Percentiles rank a stretch among this genome's conserved stretches.
phyloP scores from a whole-genome alignment of 2,113 vertebrate species.

The Parus major region DNA sequence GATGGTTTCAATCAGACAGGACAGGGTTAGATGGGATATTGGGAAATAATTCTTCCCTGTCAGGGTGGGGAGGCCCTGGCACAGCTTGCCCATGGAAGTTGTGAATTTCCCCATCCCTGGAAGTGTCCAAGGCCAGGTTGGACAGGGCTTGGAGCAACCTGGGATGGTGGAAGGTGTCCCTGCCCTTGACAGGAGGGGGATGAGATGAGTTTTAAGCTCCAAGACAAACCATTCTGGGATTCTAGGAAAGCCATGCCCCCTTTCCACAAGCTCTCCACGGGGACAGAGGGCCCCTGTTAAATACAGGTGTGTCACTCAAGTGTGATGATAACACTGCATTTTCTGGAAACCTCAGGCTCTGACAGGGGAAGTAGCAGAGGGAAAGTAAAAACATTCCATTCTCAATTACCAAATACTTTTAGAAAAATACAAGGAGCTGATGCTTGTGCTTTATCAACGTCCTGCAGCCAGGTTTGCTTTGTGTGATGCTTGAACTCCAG shows the following conservation, averaged over 20 bases:
- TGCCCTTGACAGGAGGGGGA: background rate
- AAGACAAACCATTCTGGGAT: background rate
- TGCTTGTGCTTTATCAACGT: background rate
- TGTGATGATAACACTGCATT: background rate
- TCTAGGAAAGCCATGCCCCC: background rate
- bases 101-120: background rate
- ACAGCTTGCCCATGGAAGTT: rapidly evolving
- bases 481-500: background rate
- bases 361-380: background rate
- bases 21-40: background rate
- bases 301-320: background rate
- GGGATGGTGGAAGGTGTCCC: background rate
- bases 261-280: background rate
- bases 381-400: background rate
- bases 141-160: rapidly evolving
- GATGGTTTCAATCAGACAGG: background rate
- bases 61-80: background rate
- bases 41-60: background rate
- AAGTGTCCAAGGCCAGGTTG: background rate
- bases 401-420: background rate
- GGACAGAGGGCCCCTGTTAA: background rate
- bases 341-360: background rate
- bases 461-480: constrained; percentile 42
- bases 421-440: background rate
- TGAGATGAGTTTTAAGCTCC: background rate